Evolutionary conservation across 2,888 invertebrate genomes (phyloP).

Genomic region (Toxonevra muliebris): DNA sequence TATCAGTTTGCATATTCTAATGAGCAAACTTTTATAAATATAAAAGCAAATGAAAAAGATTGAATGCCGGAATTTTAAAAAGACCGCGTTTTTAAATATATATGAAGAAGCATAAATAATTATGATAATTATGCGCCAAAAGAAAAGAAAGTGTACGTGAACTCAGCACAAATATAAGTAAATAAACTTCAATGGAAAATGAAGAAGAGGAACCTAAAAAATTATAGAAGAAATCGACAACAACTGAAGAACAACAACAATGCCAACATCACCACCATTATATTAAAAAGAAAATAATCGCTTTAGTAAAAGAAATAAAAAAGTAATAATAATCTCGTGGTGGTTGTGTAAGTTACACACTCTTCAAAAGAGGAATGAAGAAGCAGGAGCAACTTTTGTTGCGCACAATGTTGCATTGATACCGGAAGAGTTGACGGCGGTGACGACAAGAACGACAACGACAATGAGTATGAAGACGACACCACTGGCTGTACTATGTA

Average conservation of each 20-base stretch:
- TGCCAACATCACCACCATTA: neutral
- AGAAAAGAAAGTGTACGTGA: neutral
- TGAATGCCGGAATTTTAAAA: too few relatives aligned
- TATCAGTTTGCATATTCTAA: too few relatives aligned
- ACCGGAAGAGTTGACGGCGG: conserved; percentile 18
- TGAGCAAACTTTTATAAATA: too few relatives aligned
- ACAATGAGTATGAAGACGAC: conserved; percentile 6
- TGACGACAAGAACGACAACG: conserved; percentile 14
- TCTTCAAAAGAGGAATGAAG: conserved; percentile 12
- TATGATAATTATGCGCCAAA: conserved; percentile 1
- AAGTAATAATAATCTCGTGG: conserved; percentile 26
- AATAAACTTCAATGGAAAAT: neutral
- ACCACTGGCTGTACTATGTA: conserved; percentile 1
- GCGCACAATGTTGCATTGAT: conserved; percentile 8
- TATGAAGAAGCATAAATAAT: neutral
- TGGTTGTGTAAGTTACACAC: conserved; percentile 7
- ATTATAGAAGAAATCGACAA: neutral
- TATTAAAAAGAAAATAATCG: conserved; percentile 38
- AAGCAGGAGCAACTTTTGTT: neutral
- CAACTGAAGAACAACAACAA: conserved; percentile 19
- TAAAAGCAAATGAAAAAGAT: too few relatives aligned
- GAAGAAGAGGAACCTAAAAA: neutral
- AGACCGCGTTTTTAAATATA: too few relatives aligned
- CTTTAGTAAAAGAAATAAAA: conserved; percentile 28
- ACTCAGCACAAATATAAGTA: conserved; percentile 5